Conservation (phyloP, 2,797 vertebrate genomes). For the Brachyrhaphis roseni region DNA sequence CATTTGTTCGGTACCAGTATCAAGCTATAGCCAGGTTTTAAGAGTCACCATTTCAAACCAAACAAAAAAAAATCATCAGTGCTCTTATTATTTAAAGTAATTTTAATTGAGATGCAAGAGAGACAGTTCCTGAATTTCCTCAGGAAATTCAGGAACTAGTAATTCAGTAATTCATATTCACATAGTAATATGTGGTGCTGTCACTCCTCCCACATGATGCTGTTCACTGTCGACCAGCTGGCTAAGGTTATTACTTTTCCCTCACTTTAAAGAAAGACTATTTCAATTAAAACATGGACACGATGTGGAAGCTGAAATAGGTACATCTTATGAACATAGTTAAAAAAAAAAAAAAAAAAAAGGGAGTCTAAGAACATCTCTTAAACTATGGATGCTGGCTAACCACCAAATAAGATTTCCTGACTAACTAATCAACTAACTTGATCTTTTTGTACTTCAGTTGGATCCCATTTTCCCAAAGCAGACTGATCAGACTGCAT, state of each 20-base stretch:
- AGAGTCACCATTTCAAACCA: background rate
- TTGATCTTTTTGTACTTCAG: background rate
- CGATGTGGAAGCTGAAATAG: background rate
- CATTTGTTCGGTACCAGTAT: constrained; percentile 12
- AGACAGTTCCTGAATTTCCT: background rate
- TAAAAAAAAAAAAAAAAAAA: background rate
- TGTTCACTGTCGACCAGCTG: background rate
- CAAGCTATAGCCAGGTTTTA: background rate
- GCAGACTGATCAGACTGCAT: no score
- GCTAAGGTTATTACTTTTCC: background rate
- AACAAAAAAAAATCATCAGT: background rate
- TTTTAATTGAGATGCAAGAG: background rate
- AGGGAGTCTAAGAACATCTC: background rate
- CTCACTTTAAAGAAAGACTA: background rate
- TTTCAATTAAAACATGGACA: background rate
- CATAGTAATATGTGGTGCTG: background rate
- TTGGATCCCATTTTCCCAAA: no score
- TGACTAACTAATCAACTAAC: background rate
- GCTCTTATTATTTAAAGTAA: background rate
- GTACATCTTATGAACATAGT: background rate
- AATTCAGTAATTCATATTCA: no score
- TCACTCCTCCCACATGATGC: background rate
- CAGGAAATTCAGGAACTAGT: no score
- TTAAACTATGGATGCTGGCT: background rate
- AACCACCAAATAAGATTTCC: background rate